phyloP scores from a whole-genome alignment of 92 coral and sea anemone genomes.

The Epizoanthus rinbou region DNA sequence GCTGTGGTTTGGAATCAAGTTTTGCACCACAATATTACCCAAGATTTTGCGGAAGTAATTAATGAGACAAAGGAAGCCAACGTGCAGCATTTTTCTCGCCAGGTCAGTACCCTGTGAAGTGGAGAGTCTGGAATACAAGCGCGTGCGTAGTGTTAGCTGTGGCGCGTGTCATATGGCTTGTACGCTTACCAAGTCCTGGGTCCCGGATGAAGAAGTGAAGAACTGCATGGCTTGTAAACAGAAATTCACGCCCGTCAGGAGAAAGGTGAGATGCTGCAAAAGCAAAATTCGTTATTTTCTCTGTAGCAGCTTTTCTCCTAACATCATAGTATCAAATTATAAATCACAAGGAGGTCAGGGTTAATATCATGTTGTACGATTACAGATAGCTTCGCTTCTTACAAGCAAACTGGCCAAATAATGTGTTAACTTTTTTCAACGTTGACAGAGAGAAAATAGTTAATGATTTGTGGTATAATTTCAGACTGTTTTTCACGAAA shows the following conservation, averaged over 20 bases:
- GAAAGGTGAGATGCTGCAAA: slow-evolving; percentile 55
- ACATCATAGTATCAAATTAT: neutral
- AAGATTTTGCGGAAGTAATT: no score
- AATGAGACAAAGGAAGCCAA: neutral
- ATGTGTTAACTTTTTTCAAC: no score
- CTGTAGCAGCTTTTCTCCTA: neutral
- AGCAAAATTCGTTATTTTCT: neutral
- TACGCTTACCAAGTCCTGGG: slow-evolving; percentile 86
- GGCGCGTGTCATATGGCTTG: slow-evolving; percentile 90
- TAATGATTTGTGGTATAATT: no score
- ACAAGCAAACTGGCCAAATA: no score
- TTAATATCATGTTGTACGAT: no score
- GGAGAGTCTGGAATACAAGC: slow-evolving; percentile 89
- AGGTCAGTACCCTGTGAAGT: slow-evolving; percentile 78
- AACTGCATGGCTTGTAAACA: slow-evolving; percentile 94
- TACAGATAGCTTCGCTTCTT: no score
- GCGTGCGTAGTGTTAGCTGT: slow-evolving; percentile 82
- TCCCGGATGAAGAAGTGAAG: slow-evolving; percentile 85
- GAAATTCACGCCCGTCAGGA: slow-evolving; percentile 82
- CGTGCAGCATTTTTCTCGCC: neutral
- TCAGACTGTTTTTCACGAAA: no score
- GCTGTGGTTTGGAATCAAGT: no score
- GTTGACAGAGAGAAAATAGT: no score
- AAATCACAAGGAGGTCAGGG: no score
- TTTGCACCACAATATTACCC: no score